Conservation (phyloP, 2,797 vertebrate genomes). For the Babyrousa celebensis region DNA sequence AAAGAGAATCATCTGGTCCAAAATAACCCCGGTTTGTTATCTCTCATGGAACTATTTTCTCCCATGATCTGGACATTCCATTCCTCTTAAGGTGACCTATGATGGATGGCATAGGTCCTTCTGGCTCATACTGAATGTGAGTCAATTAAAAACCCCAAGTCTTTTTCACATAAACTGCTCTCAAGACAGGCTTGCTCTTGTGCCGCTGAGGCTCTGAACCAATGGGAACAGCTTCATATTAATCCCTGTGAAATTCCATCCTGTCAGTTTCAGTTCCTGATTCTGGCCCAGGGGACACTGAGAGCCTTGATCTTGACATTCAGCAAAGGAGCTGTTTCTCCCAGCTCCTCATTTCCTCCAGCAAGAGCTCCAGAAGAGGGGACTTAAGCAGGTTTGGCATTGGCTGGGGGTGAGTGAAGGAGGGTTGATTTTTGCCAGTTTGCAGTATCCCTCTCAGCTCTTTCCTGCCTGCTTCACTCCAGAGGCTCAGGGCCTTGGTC, state of each 20-base stretch:
- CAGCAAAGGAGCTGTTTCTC: neutral
- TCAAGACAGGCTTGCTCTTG: neutral
- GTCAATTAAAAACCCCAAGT: neutral
- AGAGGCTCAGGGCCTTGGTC: neutral
- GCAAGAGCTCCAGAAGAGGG: neutral
- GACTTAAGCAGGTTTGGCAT: neutral
- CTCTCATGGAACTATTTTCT: neutral
- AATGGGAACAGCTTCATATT: neutral
- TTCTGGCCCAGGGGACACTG: neutral
- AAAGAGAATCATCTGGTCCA: neutral
- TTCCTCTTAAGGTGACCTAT: neutral
- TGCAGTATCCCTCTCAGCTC: neutral
- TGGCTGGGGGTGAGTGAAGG: rapidly evolving
- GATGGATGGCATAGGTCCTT: neutral
- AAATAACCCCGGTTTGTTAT: neutral
- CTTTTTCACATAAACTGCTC: neutral
- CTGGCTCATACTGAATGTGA: neutral
- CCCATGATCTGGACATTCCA: neutral
- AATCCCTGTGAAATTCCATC: neutral
- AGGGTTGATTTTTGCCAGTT: neutral
- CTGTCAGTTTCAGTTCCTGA: neutral
- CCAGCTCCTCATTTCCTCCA: neutral
- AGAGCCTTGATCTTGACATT: neutral
- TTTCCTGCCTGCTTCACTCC: neutral
- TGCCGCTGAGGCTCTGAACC: no score